Percentiles rank a stretch among this genome's conserved stretches.
These are phyloP conservation scores for Drosophila bifasciata DNA, from an alignment of 1,140 invertebrate species.

Conservation along the genomic window DNA sequence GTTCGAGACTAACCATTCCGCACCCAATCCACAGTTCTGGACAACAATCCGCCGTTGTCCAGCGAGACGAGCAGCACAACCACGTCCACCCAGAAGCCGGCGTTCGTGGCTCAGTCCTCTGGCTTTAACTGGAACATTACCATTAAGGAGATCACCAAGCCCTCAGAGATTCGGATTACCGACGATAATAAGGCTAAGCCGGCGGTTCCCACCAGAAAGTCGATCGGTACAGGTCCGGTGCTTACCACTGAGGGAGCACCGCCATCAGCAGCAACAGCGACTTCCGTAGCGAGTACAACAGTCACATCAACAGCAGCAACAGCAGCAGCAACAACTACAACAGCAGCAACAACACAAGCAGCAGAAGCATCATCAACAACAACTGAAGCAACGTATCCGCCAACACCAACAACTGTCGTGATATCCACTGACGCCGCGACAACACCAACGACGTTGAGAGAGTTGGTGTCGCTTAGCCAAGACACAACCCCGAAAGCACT, in stretches of 20 bases:
- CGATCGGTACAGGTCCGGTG: slow-evolving; percentile 20
- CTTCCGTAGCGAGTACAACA: slow-evolving; percentile 10
- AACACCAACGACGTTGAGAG: slow-evolving; percentile 39
- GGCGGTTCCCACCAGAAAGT: slow-evolving; percentile 60
- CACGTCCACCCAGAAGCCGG: slow-evolving; percentile 44
- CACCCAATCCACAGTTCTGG: slow-evolving; percentile 46
- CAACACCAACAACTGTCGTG: slow-evolving; percentile 14
- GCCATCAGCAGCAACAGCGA: background rate
- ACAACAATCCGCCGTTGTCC: slow-evolving; percentile 64
- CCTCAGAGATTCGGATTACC: slow-evolving; percentile 81
- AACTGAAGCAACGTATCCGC: slow-evolving; percentile 1
- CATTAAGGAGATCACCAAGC: slow-evolving; percentile 84
- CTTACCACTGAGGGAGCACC: slow-evolving; percentile 31
- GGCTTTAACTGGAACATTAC: slow-evolving; percentile 80
- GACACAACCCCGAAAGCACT: slow-evolving; percentile 65
- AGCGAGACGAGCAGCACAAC: slow-evolving; percentile 38
- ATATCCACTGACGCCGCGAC: slow-evolving; percentile 7
- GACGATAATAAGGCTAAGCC: slow-evolving; percentile 79
- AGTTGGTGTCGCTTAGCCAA: slow-evolving; percentile 33
- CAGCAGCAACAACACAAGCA: slow-evolving; percentile 29
- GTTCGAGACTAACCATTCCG: slow-evolving; percentile 1
- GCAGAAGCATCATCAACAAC: slow-evolving; percentile 13
- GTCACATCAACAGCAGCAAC: slow-evolving; percentile 22
- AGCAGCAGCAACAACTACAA: slow-evolving; percentile 7
- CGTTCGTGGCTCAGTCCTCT: slow-evolving; percentile 38